Conservation (phyloP, 2,888 invertebrate genomes). For the Tetranychus piercei region DNA sequence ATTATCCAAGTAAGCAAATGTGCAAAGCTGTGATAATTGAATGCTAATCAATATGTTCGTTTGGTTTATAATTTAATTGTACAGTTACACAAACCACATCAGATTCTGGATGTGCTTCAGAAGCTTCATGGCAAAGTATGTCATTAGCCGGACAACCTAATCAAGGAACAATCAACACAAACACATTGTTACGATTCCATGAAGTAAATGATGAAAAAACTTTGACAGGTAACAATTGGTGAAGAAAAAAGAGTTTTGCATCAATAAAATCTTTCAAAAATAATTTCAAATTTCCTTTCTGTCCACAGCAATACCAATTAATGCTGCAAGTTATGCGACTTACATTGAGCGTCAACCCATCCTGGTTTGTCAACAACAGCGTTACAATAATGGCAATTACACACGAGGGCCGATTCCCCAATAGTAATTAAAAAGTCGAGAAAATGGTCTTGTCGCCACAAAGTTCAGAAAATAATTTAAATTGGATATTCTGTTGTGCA, state of each 20-base stretch:
- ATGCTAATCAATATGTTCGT: background rate
- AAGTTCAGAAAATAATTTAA: background rate
- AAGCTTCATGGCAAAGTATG: background rate
- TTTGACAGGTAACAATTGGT: background rate
- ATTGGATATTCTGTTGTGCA: background rate
- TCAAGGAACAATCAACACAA: background rate
- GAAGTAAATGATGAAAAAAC: background rate
- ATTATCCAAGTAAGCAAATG: conserved; percentile 22
- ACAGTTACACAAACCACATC: background rate
- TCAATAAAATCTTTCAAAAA: background rate
- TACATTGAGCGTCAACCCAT: background rate
- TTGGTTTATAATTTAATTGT: background rate
- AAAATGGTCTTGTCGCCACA: too few relatives aligned
- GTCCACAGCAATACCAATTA: background rate
- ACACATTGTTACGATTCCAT: background rate
- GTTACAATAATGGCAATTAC: background rate
- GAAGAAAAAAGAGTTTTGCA: background rate
- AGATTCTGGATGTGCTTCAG: background rate
- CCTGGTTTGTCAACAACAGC: background rate
- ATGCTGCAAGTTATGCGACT: background rate
- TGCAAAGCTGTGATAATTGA: background rate
- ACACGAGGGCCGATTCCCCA: background rate
- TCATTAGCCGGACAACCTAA: background rate
- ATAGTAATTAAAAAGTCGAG: background rate
- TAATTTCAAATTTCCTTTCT: background rate